Conservation (phyloP, 1,140 invertebrate genomes). For the Proctacanthus coquilletti region DNA sequence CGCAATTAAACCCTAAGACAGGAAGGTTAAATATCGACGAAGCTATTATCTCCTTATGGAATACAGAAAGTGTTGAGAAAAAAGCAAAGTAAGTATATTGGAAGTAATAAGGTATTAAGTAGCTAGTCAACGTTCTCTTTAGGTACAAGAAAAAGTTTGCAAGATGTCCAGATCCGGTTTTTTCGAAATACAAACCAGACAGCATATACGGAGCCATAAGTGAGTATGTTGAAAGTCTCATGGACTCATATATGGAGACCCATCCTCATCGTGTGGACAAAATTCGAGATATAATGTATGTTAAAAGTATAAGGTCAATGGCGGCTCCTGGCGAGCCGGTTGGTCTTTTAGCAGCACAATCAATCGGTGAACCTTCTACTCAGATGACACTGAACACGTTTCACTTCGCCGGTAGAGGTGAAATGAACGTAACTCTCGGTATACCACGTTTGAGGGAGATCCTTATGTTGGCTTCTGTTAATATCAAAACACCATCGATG, state of each 20-base stretch:
- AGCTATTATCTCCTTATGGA: conserved; percentile 47
- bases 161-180: conserved; percentile 57
- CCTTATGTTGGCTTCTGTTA: conserved; percentile 83
- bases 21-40: conserved; percentile 22
- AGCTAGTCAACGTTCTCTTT: conserved; percentile 1
- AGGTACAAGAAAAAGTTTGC: conserved; percentile 29
- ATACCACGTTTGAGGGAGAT: conserved; percentile 94
- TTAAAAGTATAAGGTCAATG: conserved; percentile 60
- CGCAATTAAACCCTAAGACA: conserved; percentile 21
- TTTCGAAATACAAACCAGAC: conserved; percentile 50
- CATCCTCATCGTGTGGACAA: conserved; percentile 30
- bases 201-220: conserved; percentile 63
- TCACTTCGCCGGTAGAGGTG: conserved; percentile 97
- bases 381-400: conserved; percentile 99
- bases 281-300: conserved; percentile 50
- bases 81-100: conserved; percentile 26
- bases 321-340: conserved; percentile 90
- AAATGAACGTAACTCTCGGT: conserved; percentile 99
- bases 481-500: conserved; percentile 92
- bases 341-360: conserved; percentile 86
- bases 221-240: conserved; percentile 56
- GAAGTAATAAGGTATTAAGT: background rate
- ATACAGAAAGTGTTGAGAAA: conserved; percentile 37
- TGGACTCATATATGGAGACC: conserved; percentile 44
- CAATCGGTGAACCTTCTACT: conserved; percentile 96